A percentile compares a stretch with the other conserved stretches of the same genome.
phyloP scores from a whole-genome alignment of 1,140 invertebrate genomes.

The Leptinotarsa lineolata region DNA sequence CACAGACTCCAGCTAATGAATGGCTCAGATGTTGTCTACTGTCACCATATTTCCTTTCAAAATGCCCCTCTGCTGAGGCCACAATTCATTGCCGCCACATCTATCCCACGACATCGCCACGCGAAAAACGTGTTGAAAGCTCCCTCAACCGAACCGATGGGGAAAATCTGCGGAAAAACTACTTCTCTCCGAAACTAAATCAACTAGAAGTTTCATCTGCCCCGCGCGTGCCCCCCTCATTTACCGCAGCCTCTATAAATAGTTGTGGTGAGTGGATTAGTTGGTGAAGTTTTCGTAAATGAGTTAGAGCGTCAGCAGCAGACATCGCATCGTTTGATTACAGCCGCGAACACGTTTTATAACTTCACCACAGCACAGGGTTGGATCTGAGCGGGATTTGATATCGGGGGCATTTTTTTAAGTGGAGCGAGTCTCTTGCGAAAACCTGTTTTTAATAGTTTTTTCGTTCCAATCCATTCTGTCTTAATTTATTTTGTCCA shows the following conservation, averaged over 20 bases:
- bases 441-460: too few species aligned
- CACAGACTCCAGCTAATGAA: too few species aligned
- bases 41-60: not conserved
- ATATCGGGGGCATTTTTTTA: too few species aligned
- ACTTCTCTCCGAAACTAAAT: slow-evolving; percentile 3
- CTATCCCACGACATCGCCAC: not conserved
- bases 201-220: not conserved
- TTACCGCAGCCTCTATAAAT: not conserved
- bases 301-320: slow-evolving; percentile 2
- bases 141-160: not conserved
- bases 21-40: too few species aligned
- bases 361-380: too few species aligned
- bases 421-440: too few species aligned
- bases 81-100: not conserved
- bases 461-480: too few species aligned
- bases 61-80: not conserved
- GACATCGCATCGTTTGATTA: slow-evolving; percentile 8
- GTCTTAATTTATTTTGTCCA: too few species aligned
- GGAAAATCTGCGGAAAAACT: slow-evolving; percentile 4
- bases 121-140: slow-evolving; percentile 1
- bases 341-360: not conserved
- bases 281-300: slow-evolving; percentile 6
- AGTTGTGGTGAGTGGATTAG: slow-evolving; percentile 3
- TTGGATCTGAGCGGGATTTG: too few species aligned
- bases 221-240: not conserved